A percentile compares a stretch with the other conserved stretches of the same genome.
Conservation (phyloP, 2,797 vertebrate genomes). For the Brotogeris chrysoptera region DNA sequence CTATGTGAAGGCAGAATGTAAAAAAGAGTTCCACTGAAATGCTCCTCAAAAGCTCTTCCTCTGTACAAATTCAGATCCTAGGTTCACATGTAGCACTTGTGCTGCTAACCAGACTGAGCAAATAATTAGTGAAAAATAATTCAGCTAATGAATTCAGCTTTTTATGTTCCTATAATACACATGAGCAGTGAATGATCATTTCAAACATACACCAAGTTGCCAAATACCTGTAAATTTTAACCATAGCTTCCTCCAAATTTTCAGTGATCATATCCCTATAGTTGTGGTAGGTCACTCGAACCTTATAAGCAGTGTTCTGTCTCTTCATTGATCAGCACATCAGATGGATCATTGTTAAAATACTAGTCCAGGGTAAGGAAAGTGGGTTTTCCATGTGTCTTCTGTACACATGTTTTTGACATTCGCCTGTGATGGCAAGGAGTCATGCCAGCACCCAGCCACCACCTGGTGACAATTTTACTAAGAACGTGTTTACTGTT, state of each 20-base stretch:
- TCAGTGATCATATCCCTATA: background rate
- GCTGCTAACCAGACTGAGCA: background rate
- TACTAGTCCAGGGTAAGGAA: background rate
- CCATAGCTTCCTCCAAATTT: background rate
- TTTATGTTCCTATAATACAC: background rate
- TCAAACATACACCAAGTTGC: background rate
- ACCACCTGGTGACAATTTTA: background rate
- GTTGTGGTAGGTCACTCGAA: background rate
- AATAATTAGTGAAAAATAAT: background rate
- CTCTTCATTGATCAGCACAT: background rate
- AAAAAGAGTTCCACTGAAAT: background rate
- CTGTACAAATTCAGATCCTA: background rate
- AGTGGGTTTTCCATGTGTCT: background rate
- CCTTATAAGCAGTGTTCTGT: accelerated
- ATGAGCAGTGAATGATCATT: background rate
- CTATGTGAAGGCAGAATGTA: background rate
- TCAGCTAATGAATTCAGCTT: background rate
- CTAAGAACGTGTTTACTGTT: background rate
- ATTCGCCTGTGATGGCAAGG: background rate
- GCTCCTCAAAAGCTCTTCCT: background rate
- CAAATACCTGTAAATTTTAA: background rate
- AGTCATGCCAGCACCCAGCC: background rate
- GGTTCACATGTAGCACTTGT: background rate
- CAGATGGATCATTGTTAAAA: background rate
- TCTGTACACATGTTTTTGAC: background rate